phyloP scores from a whole-genome alignment of 2,113 vertebrate species.

The Nothoprocta pentlandii region DNA sequence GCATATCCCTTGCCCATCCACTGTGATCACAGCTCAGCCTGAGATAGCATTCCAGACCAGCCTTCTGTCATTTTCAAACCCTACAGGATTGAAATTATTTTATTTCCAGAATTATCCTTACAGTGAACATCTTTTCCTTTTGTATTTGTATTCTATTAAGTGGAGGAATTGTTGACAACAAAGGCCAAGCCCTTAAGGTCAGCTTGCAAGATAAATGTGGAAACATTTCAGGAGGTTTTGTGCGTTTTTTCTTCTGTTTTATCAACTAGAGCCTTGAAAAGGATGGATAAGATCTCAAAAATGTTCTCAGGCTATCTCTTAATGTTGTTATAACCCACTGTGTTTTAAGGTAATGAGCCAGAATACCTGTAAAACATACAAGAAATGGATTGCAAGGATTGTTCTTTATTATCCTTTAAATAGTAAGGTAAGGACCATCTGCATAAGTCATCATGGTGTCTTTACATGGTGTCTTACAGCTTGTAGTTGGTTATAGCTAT shows the following conservation, averaged over 20 bases:
- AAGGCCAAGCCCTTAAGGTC: not conserved
- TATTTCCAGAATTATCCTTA: not conserved
- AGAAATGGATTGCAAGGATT: not conserved
- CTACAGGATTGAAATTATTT: not conserved
- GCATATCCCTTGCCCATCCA: not conserved
- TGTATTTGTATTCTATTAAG: not conserved
- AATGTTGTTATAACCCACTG: not conserved
- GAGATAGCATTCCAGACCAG: not conserved
- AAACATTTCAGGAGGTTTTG: not conserved
- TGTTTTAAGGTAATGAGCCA: not conserved
- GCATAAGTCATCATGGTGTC: not conserved
- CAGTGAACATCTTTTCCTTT: not conserved
- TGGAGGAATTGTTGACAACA: not conserved
- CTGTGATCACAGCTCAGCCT: not conserved
- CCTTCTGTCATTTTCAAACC: not conserved
- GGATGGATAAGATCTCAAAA: not conserved
- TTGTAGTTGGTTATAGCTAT: not conserved
- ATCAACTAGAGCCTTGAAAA: not conserved
- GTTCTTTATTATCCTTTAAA: not conserved
- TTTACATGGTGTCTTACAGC: not conserved
- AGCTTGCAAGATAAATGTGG: not conserved
- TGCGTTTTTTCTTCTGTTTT: not conserved
- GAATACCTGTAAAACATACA: not conserved
- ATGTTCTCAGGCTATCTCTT: not conserved
- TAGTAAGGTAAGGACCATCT: not conserved